These are phyloP conservation scores for Cordilura impudica DNA, from an alignment of 2,888 invertebrate genomes.

Conservation along the genomic window DNA sequence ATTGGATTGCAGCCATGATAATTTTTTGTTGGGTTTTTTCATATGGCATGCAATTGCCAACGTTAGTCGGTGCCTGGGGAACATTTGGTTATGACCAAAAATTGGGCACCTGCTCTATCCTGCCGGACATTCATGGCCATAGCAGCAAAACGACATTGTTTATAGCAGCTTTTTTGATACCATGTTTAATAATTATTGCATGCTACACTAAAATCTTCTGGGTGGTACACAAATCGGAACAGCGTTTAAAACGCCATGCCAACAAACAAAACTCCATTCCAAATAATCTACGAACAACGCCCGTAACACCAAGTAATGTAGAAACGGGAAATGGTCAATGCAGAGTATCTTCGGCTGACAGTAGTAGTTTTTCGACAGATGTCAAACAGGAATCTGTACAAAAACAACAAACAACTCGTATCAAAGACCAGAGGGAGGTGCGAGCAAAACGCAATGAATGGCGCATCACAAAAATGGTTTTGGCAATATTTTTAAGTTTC, in stretches of 20 bases:
- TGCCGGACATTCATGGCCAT: constrained; percentile 83
- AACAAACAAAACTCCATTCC: constrained; percentile 78
- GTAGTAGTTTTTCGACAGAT: constrained; percentile 70
- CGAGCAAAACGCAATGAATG: constrained; percentile 92
- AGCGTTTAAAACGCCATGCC: constrained; percentile 86
- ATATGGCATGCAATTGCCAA: constrained; percentile 92
- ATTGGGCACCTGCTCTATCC: constrained; percentile 91
- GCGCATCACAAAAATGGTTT: constrained; percentile 95
- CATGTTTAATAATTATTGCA: constrained; percentile 90
- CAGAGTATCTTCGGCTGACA: constrained; percentile 62
- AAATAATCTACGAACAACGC: constrained; percentile 77
- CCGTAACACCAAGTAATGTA: constrained; percentile 61
- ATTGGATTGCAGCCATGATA: constrained; percentile 91
- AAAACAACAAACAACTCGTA: constrained; percentile 69
- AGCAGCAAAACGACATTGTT: constrained; percentile 91
- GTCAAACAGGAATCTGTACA: constrained; percentile 66
- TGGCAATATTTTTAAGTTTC: constrained; percentile 94
- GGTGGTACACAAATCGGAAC: constrained; percentile 92
- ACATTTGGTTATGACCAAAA: constrained; percentile 90
- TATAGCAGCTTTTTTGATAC: constrained; percentile 91
- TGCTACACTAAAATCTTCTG: constrained; percentile 93
- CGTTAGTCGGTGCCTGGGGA: constrained; percentile 91
- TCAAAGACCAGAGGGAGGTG: constrained; percentile 85
- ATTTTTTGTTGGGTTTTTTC: constrained; percentile 92
- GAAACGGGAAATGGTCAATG: constrained; percentile 62